These are phyloP conservation scores for Mystacides longicornis DNA, from an alignment of 2,888 invertebrate genomes.

Conservation along the genomic window DNA sequence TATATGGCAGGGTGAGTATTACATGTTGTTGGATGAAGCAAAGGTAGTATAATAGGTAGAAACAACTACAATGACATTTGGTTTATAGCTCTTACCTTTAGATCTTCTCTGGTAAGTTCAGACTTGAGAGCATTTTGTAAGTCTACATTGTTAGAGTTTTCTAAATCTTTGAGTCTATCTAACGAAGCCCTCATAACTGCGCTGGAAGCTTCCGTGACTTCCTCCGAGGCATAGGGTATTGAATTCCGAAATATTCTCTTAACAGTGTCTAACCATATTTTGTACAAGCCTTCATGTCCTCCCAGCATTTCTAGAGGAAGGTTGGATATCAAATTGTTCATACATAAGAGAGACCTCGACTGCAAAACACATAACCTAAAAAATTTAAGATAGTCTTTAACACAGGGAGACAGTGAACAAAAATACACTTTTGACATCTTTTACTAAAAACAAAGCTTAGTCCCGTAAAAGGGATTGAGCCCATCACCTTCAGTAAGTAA, in stretches of 20 bases:
- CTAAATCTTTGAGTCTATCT: slow-evolving; percentile 53
- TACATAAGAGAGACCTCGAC: slow-evolving; percentile 58
- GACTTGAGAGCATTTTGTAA: slow-evolving; percentile 40
- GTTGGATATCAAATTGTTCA: slow-evolving; percentile 60
- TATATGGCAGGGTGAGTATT: no score
- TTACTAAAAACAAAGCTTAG: no score
- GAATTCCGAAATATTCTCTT: slow-evolving; percentile 53
- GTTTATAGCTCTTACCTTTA: slow-evolving; percentile 39
- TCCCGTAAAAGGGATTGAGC: no score
- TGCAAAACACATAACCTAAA: slow-evolving; percentile 50
- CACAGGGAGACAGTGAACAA: no score
- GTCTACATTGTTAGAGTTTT: slow-evolving; percentile 21
- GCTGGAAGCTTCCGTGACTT: slow-evolving; percentile 61
- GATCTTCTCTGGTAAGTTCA: slow-evolving; percentile 49
- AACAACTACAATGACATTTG: no score
- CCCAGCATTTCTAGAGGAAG: slow-evolving; percentile 58
- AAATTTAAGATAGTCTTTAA: no score
- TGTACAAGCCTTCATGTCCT: slow-evolving; percentile 53
- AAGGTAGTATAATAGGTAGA: no score
- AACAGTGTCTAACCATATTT: slow-evolving; percentile 60
- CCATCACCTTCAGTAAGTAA: no score
- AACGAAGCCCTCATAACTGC: slow-evolving; percentile 68
- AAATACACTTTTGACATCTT: no score
- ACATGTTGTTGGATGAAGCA: no score
- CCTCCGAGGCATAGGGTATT: slow-evolving; percentile 39